These are phyloP conservation scores for Caenorhabditis virilis DNA, from an alignment of 2,888 invertebrate species.

Conservation along the genomic window DNA sequence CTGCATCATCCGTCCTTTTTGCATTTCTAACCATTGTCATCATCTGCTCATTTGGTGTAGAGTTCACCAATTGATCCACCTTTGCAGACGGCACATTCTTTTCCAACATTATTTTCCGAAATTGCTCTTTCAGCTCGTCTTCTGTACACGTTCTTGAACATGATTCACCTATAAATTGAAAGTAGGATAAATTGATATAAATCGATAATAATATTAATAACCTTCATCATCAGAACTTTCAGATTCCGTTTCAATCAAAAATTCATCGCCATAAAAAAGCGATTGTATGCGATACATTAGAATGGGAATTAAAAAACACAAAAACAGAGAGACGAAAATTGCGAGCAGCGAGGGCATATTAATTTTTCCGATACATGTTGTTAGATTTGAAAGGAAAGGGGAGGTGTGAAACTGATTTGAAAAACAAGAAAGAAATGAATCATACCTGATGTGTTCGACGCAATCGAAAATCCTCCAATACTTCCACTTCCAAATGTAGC, in stretches of 20 bases:
- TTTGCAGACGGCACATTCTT: slow-evolving; percentile 9
- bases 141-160: slow-evolving; percentile 5
- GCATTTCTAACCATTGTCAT: slow-evolving; percentile 21
- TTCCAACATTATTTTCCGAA: slow-evolving; percentile 24
- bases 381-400: slow-evolving; percentile 1
- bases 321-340: background rate
- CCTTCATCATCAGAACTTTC: slow-evolving; percentile 2
- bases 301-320: background rate
- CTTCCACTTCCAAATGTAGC: slow-evolving; percentile 23
- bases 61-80: slow-evolving; percentile 12
- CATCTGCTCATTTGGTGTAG: slow-evolving; percentile 11
- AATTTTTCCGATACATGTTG: background rate
- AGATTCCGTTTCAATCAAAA: background rate
- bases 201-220: background rate
- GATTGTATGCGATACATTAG: background rate
- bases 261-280: background rate
- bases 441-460: slow-evolving; percentile 32
- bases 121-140: slow-evolving; percentile 16
- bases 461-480: slow-evolving; percentile 27
- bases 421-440: background rate
- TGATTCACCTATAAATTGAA: slow-evolving; percentile 17
- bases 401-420: too few species aligned
- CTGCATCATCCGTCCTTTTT: slow-evolving; percentile 15
- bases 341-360: too few species aligned
- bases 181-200: too few species aligned